Conservation (phyloP, 2,888 invertebrate species). For the Lamproptera curius region DNA sequence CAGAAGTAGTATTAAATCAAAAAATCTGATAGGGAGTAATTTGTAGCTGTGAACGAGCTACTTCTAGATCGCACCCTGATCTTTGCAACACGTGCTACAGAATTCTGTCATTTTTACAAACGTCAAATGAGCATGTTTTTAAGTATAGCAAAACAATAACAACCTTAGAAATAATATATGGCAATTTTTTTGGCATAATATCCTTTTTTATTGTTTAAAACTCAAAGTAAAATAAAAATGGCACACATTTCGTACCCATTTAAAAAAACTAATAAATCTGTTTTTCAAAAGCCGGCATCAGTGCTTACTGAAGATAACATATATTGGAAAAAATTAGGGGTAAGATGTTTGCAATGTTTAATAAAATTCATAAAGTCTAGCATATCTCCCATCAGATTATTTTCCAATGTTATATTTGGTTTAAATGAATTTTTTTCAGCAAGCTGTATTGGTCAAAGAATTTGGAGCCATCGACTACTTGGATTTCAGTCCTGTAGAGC, state of each 20-base stretch:
- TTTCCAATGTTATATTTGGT: not conserved
- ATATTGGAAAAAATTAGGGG: conserved; percentile 94
- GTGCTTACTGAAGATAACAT: conserved; percentile 86
- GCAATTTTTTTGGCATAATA: not conserved
- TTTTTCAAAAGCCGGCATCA: conserved; percentile 81
- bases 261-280: conserved; percentile 84
- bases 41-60: no score
- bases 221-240: conserved; percentile 36
- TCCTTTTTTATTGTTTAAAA: not conserved
- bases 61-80: no score
- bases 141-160: no score
- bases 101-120: no score
- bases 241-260: conserved; percentile 73
- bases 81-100: no score
- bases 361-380: not conserved
- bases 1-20: no score
- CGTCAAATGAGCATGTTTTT: not conserved
- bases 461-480: conserved; percentile 95
- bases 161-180: no score
- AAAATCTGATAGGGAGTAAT: no score
- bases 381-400: no score
- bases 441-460: conserved; percentile 93
- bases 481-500: conserved; percentile 93
- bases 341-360: conserved; percentile 58
- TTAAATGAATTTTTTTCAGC: conserved; percentile 59